Conservation (phyloP, 2,888 invertebrate genomes). For the Maniola hyperantus region DNA sequence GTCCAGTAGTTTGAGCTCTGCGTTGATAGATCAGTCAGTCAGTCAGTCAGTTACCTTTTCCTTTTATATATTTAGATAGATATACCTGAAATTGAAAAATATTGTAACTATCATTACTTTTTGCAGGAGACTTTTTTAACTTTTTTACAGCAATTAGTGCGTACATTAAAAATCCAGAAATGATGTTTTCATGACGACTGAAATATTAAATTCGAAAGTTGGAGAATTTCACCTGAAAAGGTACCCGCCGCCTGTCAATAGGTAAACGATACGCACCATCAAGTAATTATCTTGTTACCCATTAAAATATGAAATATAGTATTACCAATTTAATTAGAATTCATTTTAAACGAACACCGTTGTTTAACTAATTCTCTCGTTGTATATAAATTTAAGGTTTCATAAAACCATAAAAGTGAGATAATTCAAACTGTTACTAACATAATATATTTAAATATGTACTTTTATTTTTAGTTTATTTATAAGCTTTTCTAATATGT, state of each 20-base stretch:
- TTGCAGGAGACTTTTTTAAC: too few relatives aligned
- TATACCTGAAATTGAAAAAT: too few relatives aligned
- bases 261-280: conserved; percentile 39
- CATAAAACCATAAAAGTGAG: conserved; percentile 14
- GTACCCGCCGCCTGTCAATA: conserved; percentile 32
- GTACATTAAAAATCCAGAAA: not conserved
- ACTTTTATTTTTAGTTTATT: not conserved
- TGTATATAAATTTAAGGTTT: conserved; percentile 6
- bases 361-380: not conserved
- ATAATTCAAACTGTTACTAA: conserved; percentile 8
- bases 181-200: not conserved
- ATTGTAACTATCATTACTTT: too few relatives aligned
- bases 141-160: too few relatives aligned
- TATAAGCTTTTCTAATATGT: not conserved
- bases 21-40: too few relatives aligned
- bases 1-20: too few relatives aligned
- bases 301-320: conserved; percentile 42
- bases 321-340: conserved; percentile 43
- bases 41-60: too few relatives aligned
- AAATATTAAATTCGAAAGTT: not conserved
- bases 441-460: too few relatives aligned
- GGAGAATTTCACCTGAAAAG: conserved; percentile 30
- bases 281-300: conserved; percentile 39
- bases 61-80: too few relatives aligned
- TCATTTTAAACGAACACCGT: not conserved